Conservation (phyloP, 2,113 vertebrate species). For the Apeltes quadracus region DNA sequence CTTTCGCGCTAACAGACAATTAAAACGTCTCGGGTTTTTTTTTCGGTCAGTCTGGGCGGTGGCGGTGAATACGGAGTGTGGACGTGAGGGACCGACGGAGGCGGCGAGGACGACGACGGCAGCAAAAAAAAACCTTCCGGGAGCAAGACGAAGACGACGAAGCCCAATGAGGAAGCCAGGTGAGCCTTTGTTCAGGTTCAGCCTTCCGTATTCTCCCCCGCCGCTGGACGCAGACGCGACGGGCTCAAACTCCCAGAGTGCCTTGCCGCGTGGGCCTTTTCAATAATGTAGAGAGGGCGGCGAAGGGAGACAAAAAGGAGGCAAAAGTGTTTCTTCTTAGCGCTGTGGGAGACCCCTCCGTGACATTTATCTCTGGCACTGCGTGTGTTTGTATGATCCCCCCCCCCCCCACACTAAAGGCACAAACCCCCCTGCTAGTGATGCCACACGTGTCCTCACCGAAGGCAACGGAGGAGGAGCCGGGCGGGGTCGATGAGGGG, state of each 20-base stretch:
- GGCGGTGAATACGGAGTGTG: too few species aligned
- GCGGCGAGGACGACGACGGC: too few species aligned
- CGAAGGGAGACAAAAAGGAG: conserved; percentile 59
- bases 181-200: conserved; percentile 56
- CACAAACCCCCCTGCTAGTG: conserved; percentile 22
- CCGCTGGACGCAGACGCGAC: conserved; percentile 34
- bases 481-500: conserved; percentile 2
- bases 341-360: conserved; percentile 66
- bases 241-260: conserved; percentile 60
- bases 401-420: conserved; percentile 1
- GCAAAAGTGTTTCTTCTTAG: conserved; percentile 60
- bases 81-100: too few species aligned
- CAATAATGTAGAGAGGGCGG: conserved; percentile 72
- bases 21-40: not conserved
- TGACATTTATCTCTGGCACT: conserved; percentile 66
- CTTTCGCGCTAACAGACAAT: not conserved
- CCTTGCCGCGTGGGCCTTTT: conserved; percentile 78
- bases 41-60: too few species aligned
- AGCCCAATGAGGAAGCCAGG: conserved; percentile 39
- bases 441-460: conserved; percentile 38
- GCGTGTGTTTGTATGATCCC: conserved; percentile 39
- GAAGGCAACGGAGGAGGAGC: not conserved
- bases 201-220: conserved; percentile 17
- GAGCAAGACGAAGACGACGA: not conserved
- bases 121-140: not conserved